Evolutionary conservation across 1,140 invertebrate genomes (phyloP), one percentile per base, ranked within the genome.

Genomic region (Neomicropteryx cornuta): DNA sequence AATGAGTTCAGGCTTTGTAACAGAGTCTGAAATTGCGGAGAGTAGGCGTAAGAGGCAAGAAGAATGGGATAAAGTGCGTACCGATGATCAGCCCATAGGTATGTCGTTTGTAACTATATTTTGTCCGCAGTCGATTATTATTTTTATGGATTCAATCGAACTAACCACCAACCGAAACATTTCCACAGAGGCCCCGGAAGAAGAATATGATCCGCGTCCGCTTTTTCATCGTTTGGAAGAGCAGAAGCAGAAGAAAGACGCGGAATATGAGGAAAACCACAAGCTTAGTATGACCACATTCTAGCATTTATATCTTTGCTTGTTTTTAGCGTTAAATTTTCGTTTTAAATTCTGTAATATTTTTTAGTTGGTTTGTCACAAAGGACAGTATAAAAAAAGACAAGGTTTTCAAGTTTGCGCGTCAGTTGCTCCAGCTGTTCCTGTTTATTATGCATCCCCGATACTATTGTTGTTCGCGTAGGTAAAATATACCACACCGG

Each of bases 191-290:
- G 77, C 76, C 21, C 91, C 91, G 8, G 88, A 93, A 58, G 87
- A 89, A 55, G 49, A 70, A 0, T 81, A 77, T 45, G 92, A 96
- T 60, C 71, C 71, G 8, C 68, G 91, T 41, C 89, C 88, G 5
- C 62, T 97, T 8, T 97, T 76, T 65, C 87, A 94, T 30, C 72
- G 87, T 24, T 64, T 97, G 6, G 81, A 97, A 61, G 91, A 94
- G 52, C 88, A 96, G 52, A 89, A 89, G 55, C 74, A 83, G 31
- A 88, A 87, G 58, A 83, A 85, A 50, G 86, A 97, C 52, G 72
- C 86, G 24, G 92, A 97, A 70, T 93, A 82, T 75, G 92, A 97
- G 64, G 93, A 97, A 65, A 81, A 90, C 8, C 84, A 89, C 52
- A 90, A 89, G 67, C 66, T 96, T 5, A 94, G 90, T 95, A 74